phyloP scores from a whole-genome alignment of 2,797 vertebrate genomes.

The Cygnus olor region DNA sequence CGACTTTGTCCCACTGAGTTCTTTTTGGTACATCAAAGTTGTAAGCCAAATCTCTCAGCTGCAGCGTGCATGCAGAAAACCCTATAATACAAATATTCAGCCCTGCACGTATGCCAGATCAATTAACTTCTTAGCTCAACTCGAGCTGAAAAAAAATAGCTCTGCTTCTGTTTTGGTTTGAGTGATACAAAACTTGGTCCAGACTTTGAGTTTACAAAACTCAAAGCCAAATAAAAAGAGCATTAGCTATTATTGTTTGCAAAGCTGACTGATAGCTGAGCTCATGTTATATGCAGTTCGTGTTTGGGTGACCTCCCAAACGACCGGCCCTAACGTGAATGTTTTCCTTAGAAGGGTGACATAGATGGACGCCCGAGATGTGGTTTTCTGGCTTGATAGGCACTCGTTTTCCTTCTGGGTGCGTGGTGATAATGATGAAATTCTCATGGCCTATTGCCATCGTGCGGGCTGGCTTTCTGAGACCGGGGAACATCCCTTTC shows the following conservation, averaged over 20 bases:
- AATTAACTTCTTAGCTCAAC: constrained; percentile 45
- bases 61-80: constrained; percentile 15
- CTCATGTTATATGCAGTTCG: accelerated
- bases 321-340: not conserved
- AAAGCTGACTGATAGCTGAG: not conserved
- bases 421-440: not conserved
- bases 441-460: not conserved
- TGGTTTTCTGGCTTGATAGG: not conserved
- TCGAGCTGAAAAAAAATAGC: not conserved
- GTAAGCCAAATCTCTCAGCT: constrained; percentile 21
- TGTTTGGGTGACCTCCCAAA: not conserved
- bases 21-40: constrained; percentile 4
- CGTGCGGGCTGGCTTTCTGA: not conserved
- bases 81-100: not conserved
- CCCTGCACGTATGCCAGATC: not conserved
- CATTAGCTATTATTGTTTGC: not conserved
- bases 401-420: not conserved
- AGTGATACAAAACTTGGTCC: not conserved
- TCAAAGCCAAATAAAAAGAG: not conserved
- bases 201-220: constrained; percentile 2
- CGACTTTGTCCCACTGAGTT: constrained; percentile 18
- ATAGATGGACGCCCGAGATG: not conserved
- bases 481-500: not conserved
- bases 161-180: constrained; percentile 41
- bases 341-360: not conserved